These are phyloP conservation scores for Drosophila macrospina DNA, from an alignment of 2,888 invertebrate genomes.

Conservation along the genomic window DNA sequence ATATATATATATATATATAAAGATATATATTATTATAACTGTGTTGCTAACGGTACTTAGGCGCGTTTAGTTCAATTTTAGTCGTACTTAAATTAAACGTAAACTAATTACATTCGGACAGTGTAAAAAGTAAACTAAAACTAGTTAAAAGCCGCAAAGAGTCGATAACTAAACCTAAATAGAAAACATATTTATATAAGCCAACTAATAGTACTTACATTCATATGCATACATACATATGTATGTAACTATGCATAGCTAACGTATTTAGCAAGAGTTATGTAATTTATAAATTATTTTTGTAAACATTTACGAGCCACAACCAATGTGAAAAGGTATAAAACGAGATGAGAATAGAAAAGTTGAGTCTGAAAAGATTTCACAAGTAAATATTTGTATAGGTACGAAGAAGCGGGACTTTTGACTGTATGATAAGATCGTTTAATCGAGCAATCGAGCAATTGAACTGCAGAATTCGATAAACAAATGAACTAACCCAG, in stretches of 20 bases:
- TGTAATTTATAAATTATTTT: conserved; percentile 79
- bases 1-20: conserved; percentile 14
- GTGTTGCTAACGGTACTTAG: conserved; percentile 47
- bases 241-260: conserved; percentile 37
- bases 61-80: conserved; percentile 71
- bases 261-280: conserved; percentile 64
- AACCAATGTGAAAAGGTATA: conserved; percentile 32
- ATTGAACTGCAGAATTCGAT: conserved; percentile 13
- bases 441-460: conserved; percentile 1
- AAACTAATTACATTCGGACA: conserved; percentile 34
- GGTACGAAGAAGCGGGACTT: conserved; percentile 28
- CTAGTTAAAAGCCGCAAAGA: conserved; percentile 12
- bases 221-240: conserved; percentile 6
- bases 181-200: conserved; percentile 29
- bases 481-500: conserved; percentile 1
- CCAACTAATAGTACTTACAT: conserved; percentile 37
- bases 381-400: conserved; percentile 35
- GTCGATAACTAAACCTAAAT: conserved; percentile 18
- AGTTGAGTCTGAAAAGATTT: conserved; percentile 14
- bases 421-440: conserved; percentile 37
- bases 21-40: conserved; percentile 18
- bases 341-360: conserved; percentile 3
- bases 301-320: conserved; percentile 75
- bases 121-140: conserved; percentile 43
- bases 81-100: conserved; percentile 42